Conservation (phyloP, 1,140 invertebrate species). For the Atta colombica region DNA sequence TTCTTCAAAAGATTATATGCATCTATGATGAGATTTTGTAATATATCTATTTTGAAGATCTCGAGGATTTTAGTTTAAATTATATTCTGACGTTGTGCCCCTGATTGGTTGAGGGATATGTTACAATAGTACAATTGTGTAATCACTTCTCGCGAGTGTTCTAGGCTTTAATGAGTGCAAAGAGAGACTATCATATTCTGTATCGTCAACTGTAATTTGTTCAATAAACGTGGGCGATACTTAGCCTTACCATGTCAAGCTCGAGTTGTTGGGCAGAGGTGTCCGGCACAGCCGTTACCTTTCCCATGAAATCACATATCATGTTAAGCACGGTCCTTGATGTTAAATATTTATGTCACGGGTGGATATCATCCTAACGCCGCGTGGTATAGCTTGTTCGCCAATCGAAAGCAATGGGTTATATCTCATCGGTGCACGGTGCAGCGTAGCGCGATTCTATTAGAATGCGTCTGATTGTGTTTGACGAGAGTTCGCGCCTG, state of each 20-base stretch:
- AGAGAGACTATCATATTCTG: constrained; percentile 27
- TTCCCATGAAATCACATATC: constrained; percentile 42
- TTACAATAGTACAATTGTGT: constrained; percentile 18
- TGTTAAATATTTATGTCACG: constrained; percentile 44
- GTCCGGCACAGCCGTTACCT: constrained; percentile 21
- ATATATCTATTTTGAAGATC: background rate
- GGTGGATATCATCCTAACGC: constrained; percentile 3
- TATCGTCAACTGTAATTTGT: constrained; percentile 17
- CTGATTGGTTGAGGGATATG: background rate
- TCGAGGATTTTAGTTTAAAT: background rate
- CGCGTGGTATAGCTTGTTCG: background rate
- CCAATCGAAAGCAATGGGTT: constrained; percentile 3
- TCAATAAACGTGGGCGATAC: constrained; percentile 35
- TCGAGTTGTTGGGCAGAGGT: background rate
- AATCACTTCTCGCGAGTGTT: background rate
- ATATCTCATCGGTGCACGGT: background rate
- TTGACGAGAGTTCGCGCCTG: background rate
- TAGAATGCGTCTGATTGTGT: background rate
- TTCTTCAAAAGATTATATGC: background rate
- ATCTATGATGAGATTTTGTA: background rate
- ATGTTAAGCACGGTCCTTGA: constrained; percentile 34
- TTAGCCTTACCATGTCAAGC: background rate
- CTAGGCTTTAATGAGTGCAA: background rate
- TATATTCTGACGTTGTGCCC: background rate
- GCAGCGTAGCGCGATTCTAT: background rate